These are phyloP conservation scores for Podilymbus podiceps DNA, from an alignment of 2,113 vertebrate species.

Conservation along the genomic window DNA sequence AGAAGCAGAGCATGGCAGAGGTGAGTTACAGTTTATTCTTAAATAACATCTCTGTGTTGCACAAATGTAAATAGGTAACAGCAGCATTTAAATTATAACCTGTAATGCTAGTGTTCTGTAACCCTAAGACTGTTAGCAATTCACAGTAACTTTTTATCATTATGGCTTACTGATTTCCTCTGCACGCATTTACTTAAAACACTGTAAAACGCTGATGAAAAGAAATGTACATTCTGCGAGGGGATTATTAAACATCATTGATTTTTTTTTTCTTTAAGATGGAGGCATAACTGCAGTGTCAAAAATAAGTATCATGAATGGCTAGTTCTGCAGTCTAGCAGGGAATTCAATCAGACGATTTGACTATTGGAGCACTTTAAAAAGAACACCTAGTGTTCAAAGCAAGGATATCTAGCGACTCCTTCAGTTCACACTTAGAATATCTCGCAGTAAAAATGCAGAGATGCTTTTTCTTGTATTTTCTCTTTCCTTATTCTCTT, in stretches of 20 bases:
- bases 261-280: slow-evolving; percentile 63
- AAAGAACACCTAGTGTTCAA: slow-evolving; percentile 67
- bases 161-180: slow-evolving; percentile 13
- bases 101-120: not conserved
- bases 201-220: slow-evolving; percentile 50
- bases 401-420: slow-evolving; percentile 82
- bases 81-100: not conserved
- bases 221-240: slow-evolving; percentile 49
- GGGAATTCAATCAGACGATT: slow-evolving; percentile 73
- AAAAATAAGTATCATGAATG: slow-evolving; percentile 81
- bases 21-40: not conserved
- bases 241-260: slow-evolving; percentile 62
- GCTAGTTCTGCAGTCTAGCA: slow-evolving; percentile 77
- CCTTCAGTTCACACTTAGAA: slow-evolving; percentile 78
- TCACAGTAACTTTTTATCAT: slow-evolving; percentile 40
- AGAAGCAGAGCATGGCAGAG: not conserved
- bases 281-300: slow-evolving; percentile 76
- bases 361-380: slow-evolving; percentile 71
- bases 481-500: slow-evolving; percentile 45
- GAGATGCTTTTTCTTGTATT: slow-evolving; percentile 31
- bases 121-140: not conserved
- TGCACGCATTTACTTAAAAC: slow-evolving; percentile 51
- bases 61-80: not conserved
- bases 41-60: not conserved
- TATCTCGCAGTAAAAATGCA: slow-evolving; percentile 40